Base-by-base conservation (phyloP, 2,888 invertebrate species). In the Orthonychiurus folsomi region DNA sequence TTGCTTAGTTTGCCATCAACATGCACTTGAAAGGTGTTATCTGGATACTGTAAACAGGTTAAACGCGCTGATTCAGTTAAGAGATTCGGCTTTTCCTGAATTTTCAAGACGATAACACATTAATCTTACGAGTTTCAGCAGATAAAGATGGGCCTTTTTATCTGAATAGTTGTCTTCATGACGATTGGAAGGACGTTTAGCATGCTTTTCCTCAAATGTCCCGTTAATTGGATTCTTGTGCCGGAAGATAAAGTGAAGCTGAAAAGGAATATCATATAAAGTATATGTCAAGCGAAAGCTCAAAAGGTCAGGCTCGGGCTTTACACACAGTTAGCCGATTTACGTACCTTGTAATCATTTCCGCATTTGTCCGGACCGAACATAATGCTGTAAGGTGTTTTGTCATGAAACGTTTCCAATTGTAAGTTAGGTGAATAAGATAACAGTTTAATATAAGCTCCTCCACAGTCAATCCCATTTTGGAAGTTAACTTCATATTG, bases 331-430 rank as follows among this genome's bases (percentile, higher is more conserved):
- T n/a, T n/a, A n/a, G n/a, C n/a, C n/a, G 5, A 23, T 54, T 15
- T 52, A 60, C 65, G 61, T 77, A 93, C 85, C 80, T 96, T 96
- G 76, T 90, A 87, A 77, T 93, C 93, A 75, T 89, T 89, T 68
- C 97, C 97, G 79, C 99, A 99, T 79, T 96, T 99, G 81, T 99
- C 99, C 9, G 97, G 97, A 0, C 99, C 99, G 80, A 99, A 99
- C 99, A 99, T 99, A 75, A 99, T 93, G 1, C 94, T 91, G 80
- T 97, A 99, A 0, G 94, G 88, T 0, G 96, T 94, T 79, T 93
- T 94, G 80, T 99, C 97, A 77, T 89, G 84, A 80, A 97, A 94
- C 75, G 85, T 82, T 69, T 84, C 85, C 75, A 95, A 81, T 75
- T 84, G 83, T 37, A 83, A 78, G 56, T 84, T 81, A 54, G 83